Conservation (phyloP, 2,113 vertebrate genomes). For the Plestiodon gilberti region DNA sequence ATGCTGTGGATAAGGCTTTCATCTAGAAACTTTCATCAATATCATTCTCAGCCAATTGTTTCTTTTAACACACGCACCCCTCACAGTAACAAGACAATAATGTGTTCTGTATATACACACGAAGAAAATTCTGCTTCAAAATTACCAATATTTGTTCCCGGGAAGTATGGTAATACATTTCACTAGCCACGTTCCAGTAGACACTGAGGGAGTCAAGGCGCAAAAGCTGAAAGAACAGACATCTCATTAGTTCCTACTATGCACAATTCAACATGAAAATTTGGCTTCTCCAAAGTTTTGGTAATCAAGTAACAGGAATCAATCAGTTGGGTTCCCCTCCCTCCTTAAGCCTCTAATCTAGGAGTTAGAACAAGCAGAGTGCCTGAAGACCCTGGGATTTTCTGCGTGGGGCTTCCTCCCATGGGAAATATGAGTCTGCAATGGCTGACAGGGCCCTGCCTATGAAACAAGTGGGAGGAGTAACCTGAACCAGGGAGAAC, state of each 20-base stretch:
- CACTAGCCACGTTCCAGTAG: conserved; percentile 92
- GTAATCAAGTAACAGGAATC: no score
- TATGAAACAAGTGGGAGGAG: no score
- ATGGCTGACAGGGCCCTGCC: no score
- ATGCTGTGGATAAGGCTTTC: no score
- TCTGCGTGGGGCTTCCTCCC: no score
- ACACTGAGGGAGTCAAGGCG: conserved; percentile 89
- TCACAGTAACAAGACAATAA: neutral
- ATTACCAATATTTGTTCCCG: conserved; percentile 90
- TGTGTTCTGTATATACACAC: neutral
- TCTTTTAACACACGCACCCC: neutral
- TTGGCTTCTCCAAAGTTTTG: neutral
- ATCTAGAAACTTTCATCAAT: no score
- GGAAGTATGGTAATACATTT: conserved; percentile 82
- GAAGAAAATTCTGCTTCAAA: neutral
- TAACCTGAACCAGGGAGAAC: no score
- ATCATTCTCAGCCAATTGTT: no score
- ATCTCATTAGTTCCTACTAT: neutral
- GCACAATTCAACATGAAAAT: neutral
- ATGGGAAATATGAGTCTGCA: neutral
- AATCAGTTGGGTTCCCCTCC: no score
- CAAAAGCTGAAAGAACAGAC: conserved; percentile 78
- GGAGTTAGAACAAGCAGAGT: no score
- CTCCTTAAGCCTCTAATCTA: no score
- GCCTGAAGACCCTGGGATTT: no score